Percentiles rank a stretch among this genome's conserved stretches.
phyloP scores from a whole-genome alignment of 2,113 vertebrate genomes.

The Xiphophorus couchianus region DNA sequence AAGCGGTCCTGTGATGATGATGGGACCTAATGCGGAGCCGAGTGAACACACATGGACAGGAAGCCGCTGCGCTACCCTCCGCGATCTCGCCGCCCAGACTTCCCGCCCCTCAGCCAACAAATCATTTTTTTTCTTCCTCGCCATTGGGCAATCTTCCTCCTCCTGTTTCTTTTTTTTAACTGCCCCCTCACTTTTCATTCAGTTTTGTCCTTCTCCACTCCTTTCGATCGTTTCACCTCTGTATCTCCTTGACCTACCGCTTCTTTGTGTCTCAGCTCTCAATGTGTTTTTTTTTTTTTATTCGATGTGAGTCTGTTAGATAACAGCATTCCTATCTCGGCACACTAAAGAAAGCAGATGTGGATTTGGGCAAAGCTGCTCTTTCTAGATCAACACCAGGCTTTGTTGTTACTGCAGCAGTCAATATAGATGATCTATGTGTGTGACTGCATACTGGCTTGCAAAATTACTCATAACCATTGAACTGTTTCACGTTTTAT shows the following conservation, averaged over 20 bases:
- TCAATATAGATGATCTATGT: constrained; percentile 71
- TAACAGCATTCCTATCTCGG: constrained; percentile 76
- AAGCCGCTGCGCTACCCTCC: constrained; percentile 54
- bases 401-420: constrained; percentile 68
- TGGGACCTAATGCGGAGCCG: constrained; percentile 71
- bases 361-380: constrained; percentile 67
- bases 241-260: not conserved
- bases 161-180: not conserved
- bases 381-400: constrained; percentile 63
- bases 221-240: not conserved
- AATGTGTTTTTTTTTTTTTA: constrained; percentile 13
- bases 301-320: constrained; percentile 38
- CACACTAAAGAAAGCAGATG: constrained; percentile 70
- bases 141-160: constrained; percentile 16
- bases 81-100: constrained; percentile 41
- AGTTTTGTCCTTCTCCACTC: not conserved
- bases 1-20: constrained; percentile 73
- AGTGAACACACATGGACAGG: constrained; percentile 74
- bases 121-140: constrained; percentile 28
- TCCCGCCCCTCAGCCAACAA: constrained; percentile 41
- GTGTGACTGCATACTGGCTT: constrained; percentile 35
- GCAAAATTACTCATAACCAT: constrained; percentile 13
- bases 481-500: constrained; percentile 45
- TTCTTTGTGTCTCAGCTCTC: constrained; percentile 29
- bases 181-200: constrained; percentile 2